These are phyloP conservation scores for Emydoidea blandingii DNA, from an alignment of 2,797 vertebrate genomes.

Conservation along the genomic window DNA sequence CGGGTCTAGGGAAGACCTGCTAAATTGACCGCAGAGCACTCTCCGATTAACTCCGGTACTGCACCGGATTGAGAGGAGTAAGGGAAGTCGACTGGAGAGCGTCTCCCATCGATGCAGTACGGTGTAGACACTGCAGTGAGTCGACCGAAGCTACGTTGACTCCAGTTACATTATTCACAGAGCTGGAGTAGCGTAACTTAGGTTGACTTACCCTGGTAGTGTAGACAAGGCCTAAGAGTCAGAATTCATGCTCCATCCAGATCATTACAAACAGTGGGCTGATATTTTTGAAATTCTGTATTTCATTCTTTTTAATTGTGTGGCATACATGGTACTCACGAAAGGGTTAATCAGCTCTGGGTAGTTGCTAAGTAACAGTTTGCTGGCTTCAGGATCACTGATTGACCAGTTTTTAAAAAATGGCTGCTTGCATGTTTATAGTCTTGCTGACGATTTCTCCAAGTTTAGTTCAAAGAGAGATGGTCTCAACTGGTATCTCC, in stretches of 20 bases:
- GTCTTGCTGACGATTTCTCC: background rate
- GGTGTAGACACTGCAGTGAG: too few species aligned
- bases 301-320: background rate
- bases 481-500: background rate
- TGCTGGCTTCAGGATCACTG: background rate
- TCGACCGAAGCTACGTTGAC: too few species aligned
- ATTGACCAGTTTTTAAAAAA: background rate
- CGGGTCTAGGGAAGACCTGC: too few species aligned
- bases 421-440: background rate
- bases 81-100: too few species aligned
- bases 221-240: background rate
- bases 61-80: too few species aligned
- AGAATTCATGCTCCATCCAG: constrained; percentile 3
- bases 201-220: too few species aligned
- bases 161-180: too few species aligned
- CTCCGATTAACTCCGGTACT: too few species aligned
- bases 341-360: background rate
- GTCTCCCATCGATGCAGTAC: too few species aligned
- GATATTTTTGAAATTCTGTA: constrained; percentile 7
- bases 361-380: background rate
- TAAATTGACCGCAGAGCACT: too few species aligned
- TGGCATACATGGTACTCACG: background rate
- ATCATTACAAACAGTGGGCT: background rate
- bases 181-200: too few species aligned
- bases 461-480: background rate